phyloP scores from a whole-genome alignment of 2,113 vertebrate genomes.

The Clarias macrocephalus region DNA sequence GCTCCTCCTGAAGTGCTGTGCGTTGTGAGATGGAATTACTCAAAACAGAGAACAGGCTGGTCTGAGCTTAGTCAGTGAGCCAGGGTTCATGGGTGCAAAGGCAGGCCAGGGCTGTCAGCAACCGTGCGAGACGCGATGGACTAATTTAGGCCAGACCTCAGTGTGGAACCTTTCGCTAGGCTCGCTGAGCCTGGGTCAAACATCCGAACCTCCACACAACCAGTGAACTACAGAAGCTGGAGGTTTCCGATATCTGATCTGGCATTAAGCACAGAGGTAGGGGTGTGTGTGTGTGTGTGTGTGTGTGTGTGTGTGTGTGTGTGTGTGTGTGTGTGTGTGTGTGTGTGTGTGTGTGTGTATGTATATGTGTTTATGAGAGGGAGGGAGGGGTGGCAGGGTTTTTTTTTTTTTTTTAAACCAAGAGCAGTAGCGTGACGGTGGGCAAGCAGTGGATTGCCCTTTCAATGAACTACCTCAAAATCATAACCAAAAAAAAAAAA shows the following conservation, averaged over 20 bases:
- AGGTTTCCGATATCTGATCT: constrained; percentile 53
- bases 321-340: neutral
- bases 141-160: constrained; percentile 57
- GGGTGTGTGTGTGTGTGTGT: neutral
- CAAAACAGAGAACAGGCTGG: constrained; percentile 19
- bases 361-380: neutral
- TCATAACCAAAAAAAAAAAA: constrained; percentile 30
- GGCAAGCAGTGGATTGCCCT: constrained; percentile 15
- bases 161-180: constrained; percentile 11
- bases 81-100: constrained; percentile 38
- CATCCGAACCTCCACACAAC: constrained; percentile 43
- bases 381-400: neutral
- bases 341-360: constrained; percentile 1
- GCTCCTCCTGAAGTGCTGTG: neutral
- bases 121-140: constrained; percentile 28
- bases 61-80: constrained; percentile 39
- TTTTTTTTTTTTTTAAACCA: neutral
- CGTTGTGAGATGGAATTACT: constrained; percentile 7
- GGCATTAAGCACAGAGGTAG: constrained; percentile 6
- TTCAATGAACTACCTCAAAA: constrained; percentile 30
- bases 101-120: constrained; percentile 47
- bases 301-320: constrained; percentile 11
- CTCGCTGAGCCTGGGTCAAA: constrained; percentile 39
- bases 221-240: constrained; percentile 20
- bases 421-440: constrained; percentile 22